Conservation (phyloP, 2,113 vertebrate genomes). For the Noturus placidus region DNA sequence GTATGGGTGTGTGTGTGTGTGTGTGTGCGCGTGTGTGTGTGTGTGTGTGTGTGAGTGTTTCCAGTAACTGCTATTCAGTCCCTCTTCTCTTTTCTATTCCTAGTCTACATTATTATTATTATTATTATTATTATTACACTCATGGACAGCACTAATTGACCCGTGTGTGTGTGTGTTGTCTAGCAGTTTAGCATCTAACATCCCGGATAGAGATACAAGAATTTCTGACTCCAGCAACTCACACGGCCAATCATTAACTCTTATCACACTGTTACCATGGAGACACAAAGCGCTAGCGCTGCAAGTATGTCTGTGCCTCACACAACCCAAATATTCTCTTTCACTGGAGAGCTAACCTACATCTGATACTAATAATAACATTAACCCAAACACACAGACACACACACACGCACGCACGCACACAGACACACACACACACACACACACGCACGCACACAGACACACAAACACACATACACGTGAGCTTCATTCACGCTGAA, state of each 20-base stretch:
- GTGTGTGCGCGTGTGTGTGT: neutral
- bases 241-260: neutral
- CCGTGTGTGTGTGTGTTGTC: neutral
- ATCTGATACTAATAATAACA: constrained; percentile 10
- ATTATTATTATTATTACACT: neutral
- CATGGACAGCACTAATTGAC: neutral
- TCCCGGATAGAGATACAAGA: neutral
- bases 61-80: neutral
- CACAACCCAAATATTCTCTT: constrained; percentile 20
- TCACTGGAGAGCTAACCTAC: constrained; percentile 39
- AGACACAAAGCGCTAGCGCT: neutral
- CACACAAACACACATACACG: neutral
- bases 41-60: neutral
- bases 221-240: neutral
- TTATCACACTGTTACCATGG: neutral
- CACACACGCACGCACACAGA: constrained; percentile 10
- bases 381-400: constrained; percentile 26
- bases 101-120: neutral
- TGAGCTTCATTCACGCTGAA: too few relatives aligned
- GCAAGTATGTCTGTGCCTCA: neutral
- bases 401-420: neutral
- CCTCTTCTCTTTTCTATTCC: neutral
- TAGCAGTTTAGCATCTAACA: neutral
- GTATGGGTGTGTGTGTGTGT: neutral
- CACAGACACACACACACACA: neutral